These are phyloP conservation scores for Phengaris alcon DNA, from an alignment of 2,888 invertebrate genomes.

Conservation along the genomic window DNA sequence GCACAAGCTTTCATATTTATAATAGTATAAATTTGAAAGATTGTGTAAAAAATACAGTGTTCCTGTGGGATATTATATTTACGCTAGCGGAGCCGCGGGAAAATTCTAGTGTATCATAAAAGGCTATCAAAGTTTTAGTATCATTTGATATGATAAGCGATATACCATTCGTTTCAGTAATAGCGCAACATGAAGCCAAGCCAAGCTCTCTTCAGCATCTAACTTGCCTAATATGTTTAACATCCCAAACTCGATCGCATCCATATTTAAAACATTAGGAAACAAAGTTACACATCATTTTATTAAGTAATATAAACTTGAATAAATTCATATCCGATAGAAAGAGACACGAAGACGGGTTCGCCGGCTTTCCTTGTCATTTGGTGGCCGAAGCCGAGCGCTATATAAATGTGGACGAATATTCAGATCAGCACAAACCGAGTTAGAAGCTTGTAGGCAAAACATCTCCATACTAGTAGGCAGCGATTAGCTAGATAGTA, in stretches of 20 bases:
- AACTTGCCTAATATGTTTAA: constrained; percentile 10
- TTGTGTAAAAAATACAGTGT: background rate
- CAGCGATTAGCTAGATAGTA: constrained; percentile 75
- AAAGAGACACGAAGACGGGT: constrained; percentile 54
- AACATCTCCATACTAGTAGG: constrained; percentile 62
- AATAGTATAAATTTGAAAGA: too few species aligned
- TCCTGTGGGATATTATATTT: too few species aligned
- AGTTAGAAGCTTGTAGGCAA: constrained; percentile 62
- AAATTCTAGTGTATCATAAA: background rate
- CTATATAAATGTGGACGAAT: constrained; percentile 74
- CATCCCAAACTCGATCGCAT: background rate
- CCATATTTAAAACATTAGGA: constrained; percentile 19
- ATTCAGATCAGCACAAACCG: constrained; percentile 63
- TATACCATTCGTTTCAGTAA: background rate
- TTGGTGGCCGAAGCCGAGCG: constrained; percentile 43
- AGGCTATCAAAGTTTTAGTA: background rate
- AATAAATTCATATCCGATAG: constrained; percentile 61
- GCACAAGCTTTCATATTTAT: too few species aligned
- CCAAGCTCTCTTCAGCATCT: background rate
- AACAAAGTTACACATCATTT: constrained; percentile 19
- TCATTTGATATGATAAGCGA: background rate
- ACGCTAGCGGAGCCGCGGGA: too few species aligned
- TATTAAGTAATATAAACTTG: constrained; percentile 20
- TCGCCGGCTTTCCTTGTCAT: constrained; percentile 19
- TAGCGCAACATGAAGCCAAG: background rate